Conservation (phyloP, 2,113 vertebrate genomes). For the Bothrops jararaca region DNA sequence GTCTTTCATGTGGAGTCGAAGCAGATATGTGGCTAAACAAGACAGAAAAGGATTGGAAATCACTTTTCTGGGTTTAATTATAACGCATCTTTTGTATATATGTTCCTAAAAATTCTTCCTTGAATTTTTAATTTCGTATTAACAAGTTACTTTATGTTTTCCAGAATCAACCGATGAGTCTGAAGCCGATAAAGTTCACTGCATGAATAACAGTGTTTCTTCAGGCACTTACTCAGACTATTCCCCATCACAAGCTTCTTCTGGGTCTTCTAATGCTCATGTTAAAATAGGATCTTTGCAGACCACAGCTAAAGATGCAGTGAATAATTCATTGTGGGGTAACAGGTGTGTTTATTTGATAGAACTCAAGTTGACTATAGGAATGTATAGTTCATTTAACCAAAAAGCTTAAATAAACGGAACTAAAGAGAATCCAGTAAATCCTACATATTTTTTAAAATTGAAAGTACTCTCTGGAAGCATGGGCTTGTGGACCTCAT, state of each 20-base stretch:
- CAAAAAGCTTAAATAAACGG: not conserved
- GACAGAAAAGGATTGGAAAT: not conserved
- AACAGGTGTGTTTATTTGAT: slow-evolving; percentile 83
- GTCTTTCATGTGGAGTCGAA: not conserved
- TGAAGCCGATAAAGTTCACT: slow-evolving; percentile 95
- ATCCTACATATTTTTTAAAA: not conserved
- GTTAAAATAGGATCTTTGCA: slow-evolving; percentile 86
- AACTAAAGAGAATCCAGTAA: not conserved
- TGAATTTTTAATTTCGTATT: not conserved
- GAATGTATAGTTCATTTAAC: not conserved
- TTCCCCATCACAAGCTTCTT: slow-evolving; percentile 97
- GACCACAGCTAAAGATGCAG: slow-evolving; percentile 86
- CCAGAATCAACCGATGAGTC: slow-evolving; percentile 96
- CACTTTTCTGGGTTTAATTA: not conserved
- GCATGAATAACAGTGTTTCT: slow-evolving; percentile 98
- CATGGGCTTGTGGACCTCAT: not conserved
- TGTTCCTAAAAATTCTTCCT: not conserved
- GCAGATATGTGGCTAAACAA: not conserved
- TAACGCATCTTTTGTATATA: accelerated
- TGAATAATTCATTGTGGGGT: slow-evolving; percentile 92
- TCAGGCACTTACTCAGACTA: slow-evolving; percentile 99
- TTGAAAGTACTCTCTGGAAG: not conserved
- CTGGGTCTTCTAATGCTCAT: slow-evolving; percentile 91
- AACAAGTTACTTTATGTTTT: slow-evolving; percentile 54
- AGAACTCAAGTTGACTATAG: not conserved